Evolutionary conservation across 2,797 vertebrate species (phyloP).

Genomic region (Myripristis jacobus): DNA sequence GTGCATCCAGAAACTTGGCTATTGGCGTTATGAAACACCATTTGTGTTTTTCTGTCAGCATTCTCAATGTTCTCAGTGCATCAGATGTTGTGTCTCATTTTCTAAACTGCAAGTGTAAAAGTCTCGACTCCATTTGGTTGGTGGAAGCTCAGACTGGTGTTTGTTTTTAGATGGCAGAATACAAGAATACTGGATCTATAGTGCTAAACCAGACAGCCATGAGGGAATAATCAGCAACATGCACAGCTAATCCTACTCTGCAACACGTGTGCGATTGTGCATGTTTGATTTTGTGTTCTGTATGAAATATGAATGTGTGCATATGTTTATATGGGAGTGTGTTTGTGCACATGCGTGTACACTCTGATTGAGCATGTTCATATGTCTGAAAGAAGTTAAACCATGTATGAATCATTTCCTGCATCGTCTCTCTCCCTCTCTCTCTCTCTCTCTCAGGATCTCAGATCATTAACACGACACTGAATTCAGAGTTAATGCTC

Average conservation of each 20-base stretch:
- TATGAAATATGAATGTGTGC: neutral
- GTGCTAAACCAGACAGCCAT: no score
- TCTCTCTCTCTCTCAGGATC: slow-evolving; percentile 16
- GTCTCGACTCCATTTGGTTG: no score
- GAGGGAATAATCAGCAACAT: no score
- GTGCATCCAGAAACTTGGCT: no score
- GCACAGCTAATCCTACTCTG: no score
- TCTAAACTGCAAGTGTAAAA: slow-evolving; percentile 22
- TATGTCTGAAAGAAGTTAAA: neutral
- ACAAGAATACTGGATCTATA: neutral
- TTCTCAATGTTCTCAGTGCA: slow-evolving; percentile 16
- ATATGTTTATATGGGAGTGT: neutral
- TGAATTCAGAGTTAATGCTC: slow-evolving; percentile 37
- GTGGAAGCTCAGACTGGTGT: no score
- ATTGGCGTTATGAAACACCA: slow-evolving; percentile 2
- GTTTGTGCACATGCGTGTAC: neutral
- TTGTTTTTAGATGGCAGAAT: slow-evolving; percentile 9
- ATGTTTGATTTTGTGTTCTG: no score
- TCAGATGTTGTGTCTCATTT: slow-evolving; percentile 10
- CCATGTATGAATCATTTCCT: no score
- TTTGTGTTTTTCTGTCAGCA: neutral
- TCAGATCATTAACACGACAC: slow-evolving; percentile 44
- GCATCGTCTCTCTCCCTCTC: neutral
- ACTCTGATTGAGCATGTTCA: no score
- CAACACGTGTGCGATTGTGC: neutral